Evolutionary conservation across 2,113 vertebrate genomes (phyloP), one percentile per base, ranked within the genome.

Genomic region (Ranitomeya variabilis): DNA sequence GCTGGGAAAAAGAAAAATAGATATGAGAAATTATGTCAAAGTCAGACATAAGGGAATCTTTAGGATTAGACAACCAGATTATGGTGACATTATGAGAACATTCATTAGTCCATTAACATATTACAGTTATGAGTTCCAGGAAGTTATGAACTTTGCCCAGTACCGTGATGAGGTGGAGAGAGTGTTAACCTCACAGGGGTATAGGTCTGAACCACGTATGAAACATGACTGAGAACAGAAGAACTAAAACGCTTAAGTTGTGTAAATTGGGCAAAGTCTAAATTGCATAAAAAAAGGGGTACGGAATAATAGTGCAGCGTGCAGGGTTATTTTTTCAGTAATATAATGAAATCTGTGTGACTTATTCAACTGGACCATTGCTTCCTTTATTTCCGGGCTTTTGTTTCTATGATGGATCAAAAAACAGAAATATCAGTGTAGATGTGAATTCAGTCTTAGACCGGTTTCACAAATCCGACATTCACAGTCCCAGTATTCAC

Each of bases 241-340:
- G 12, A 54, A 73, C 67, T 55, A 52, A 18, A 8, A 51, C 37
- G 51, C 31, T 19, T 7, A 18, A 45, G 19, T 21, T 86, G 84
- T 86, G 73, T 51, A 45, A 76, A 76, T 71, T 66, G 84, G 11
- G 11, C 84, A 86, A 62, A 45, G 71, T 86, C 60, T 73, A 64
- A 19, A 12, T 62, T 31, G 51, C 8, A 64, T 62, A 31, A 45
- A 45, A 45, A 45, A 45, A 45, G 37, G 3, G 37, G 37, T 45
- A 45, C 5, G 37, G 37, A 45, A 45, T 45, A 45, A 45, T 5
- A 45, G 37, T 45, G 37, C 37, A 45, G 37, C 5, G 5, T 45
- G 37, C 37, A 45, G 37, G 37, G 37, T 45, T 45, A 45, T 45
- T 4, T 45, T 45, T 45, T 45, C 37, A 45, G 37, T 45, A 45